Evolutionary conservation across 2,888 invertebrate species (phyloP).

Genomic region (Agrochola litura): DNA sequence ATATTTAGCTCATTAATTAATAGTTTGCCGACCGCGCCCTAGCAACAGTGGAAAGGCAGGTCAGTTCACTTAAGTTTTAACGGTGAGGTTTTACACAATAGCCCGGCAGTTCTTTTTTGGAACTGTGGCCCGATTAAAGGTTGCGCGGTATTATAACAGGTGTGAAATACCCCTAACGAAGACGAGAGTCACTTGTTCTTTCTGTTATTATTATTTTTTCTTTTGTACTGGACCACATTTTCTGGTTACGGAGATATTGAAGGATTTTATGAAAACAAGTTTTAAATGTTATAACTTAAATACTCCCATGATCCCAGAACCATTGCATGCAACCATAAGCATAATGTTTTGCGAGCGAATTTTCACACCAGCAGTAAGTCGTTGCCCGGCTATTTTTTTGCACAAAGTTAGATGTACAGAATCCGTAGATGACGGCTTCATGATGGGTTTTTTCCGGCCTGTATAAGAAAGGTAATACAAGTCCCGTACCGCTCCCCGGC

Average conservation of each 20-base stretch:
- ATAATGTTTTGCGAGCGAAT: too few species aligned
- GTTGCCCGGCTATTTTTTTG: too few species aligned
- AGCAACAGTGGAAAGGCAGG: background rate
- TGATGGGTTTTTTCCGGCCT: background rate
- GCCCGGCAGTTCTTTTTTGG: background rate
- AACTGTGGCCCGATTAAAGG: background rate
- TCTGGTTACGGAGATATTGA: too few species aligned
- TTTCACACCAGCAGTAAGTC: too few species aligned
- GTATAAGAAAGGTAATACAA: background rate
- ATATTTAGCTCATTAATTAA: too few species aligned
- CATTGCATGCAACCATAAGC: background rate
- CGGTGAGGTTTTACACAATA: background rate
- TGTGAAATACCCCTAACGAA: too few species aligned
- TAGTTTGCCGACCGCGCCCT: background rate
- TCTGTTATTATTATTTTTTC: background rate
- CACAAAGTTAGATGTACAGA: background rate
- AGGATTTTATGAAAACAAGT: too few species aligned
- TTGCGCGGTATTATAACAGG: background rate
- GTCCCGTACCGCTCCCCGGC: constrained; percentile 55
- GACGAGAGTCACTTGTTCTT: background rate
- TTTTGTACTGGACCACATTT: background rate
- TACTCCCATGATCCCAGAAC: background rate
- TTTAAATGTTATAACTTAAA: too few species aligned
- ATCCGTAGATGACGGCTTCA: background rate
- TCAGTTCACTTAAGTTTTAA: background rate